Evolutionary conservation across 1,140 invertebrate genomes (phyloP).

Genomic region (Diploscapter pachys): DNA sequence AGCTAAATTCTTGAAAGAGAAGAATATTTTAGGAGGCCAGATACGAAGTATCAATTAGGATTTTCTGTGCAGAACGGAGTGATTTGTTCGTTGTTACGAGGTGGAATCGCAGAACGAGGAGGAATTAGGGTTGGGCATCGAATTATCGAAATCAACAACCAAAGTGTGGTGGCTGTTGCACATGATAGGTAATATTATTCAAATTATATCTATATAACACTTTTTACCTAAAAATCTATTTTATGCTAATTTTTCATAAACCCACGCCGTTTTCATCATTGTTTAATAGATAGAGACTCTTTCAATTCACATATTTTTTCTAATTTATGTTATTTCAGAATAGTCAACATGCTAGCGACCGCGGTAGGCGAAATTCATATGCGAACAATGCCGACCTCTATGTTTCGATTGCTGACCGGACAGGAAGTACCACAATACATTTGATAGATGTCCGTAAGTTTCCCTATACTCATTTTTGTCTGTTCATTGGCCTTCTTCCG

Average conservation of each 20-base stretch:
- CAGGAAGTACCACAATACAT: conserved; percentile 99
- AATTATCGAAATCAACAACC: conserved; percentile 99
- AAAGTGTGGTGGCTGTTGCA: conserved; percentile 96
- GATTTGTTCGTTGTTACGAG: conserved; percentile 67
- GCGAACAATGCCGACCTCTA: conserved; percentile 99
- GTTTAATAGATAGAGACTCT: no score
- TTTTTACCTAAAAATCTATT: not conserved
- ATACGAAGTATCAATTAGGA: conserved; percentile 98
- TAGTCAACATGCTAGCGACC: conserved; percentile 94
- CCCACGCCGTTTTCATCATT: no score
- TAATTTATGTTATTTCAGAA: conserved; percentile 59
- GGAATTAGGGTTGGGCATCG: conserved; percentile 96
- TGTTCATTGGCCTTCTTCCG: no score
- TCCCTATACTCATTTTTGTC: no score
- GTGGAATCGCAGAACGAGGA: conserved; percentile 92
- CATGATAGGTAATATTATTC: conserved; percentile 74
- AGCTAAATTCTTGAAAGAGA: not conserved
- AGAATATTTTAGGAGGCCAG: conserved; percentile 68
- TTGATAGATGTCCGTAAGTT: conserved; percentile 48
- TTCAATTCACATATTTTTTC: not conserved
- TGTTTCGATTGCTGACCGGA: conserved; percentile 95
- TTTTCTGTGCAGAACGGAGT: conserved; percentile 99
- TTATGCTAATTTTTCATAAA: no score
- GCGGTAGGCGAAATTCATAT: conserved; percentile 99
- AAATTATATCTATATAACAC: not conserved